Base-by-base conservation (phyloP, 2,888 invertebrate species). In the Phytoseiulus persimilis region DNA sequence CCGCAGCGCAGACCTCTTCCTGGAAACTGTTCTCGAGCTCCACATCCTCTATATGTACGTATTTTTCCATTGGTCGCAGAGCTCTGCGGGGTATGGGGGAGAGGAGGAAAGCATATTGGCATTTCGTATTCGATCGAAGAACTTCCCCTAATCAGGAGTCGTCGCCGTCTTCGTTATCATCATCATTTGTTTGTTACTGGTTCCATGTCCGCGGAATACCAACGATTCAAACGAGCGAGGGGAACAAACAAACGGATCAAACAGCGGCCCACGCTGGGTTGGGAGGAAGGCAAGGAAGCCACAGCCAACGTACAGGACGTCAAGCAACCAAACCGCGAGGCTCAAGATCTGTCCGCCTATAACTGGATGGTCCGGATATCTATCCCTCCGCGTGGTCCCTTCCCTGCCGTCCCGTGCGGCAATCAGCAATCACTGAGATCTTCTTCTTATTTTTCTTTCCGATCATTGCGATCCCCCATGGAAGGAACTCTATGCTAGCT, bases 351-450 rank as follows among this genome's bases (percentile, higher is more conserved):
- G 65, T 65, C 18, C 65, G 65, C 18, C 65, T 65, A 65, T 65
- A 65, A 28, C 65, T 65, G 65, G 5, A 23, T 65, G 18, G 11
- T 23, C 65, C 65, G 28, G 65, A 65, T 65, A 65, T 65, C 65
- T 28, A 65, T 65, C 65, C 65, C 5, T 65, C 65, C 18, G 28
- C 28, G 23, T 23, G 18, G 14, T 23, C 18, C 2, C 28, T 18
- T 23, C 11, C 65, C 18, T 65, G 23, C 65, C 65, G 18, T 23
- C 11, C 65, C 18, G 23, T 14, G 65, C 65, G 65, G 65, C 65
- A 65, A 65, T 65, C 65, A 65, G 65, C 65, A 65, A 65, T 65
- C 65, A 65, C 65, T 65, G 65, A 65, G 65, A 65, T 65, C 65
- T 28, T 65, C 28, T 23, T 65, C 18, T 65, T 65, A 65, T 65